Evolutionary conservation across 2,888 invertebrate genomes (phyloP).

Genomic region (Torymus aiolomorphi): DNA sequence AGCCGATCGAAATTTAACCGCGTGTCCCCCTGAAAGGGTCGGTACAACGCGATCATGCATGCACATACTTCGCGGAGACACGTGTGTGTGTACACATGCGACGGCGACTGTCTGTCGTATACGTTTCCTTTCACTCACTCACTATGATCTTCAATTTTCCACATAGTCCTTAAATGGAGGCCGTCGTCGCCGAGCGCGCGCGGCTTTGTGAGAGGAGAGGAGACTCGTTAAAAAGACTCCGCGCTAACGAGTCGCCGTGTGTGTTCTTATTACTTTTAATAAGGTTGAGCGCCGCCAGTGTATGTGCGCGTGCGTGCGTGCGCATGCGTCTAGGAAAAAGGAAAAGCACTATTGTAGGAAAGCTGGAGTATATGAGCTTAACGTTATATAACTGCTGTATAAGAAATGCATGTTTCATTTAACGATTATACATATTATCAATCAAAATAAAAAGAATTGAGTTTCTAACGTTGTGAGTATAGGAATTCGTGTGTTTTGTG

Average conservation of each 20-base stretch:
- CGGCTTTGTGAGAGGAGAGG: neutral
- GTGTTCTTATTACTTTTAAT: constrained; percentile 50
- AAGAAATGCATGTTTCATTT: too few relatives aligned
- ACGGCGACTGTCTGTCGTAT: constrained; percentile 8
- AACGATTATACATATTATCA: too few relatives aligned
- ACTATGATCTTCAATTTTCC: constrained; percentile 43
- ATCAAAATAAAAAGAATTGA: too few relatives aligned
- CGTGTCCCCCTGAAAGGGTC: neutral
- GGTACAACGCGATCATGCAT: too few relatives aligned
- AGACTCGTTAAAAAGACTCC: constrained; percentile 33
- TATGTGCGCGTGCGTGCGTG: neutral
- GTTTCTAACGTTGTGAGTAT: too few relatives aligned
- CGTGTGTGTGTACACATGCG: neutral
- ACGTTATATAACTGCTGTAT: too few relatives aligned
- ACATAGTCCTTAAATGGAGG: constrained; percentile 33
- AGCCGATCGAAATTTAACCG: constrained; percentile 65
- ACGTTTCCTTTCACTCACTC: constrained; percentile 28
- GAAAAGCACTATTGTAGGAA: neutral
- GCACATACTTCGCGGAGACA: neutral
- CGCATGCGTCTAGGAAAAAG: neutral
- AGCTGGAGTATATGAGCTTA: too few relatives aligned
- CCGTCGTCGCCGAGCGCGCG: neutral
- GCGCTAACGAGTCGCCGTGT: constrained; percentile 43
- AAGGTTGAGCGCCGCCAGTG: constrained; percentile 15
- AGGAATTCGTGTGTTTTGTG: too few relatives aligned